Evolutionary conservation across 2,113 vertebrate genomes (phyloP), one percentile per base, ranked within the genome.

Genomic region (Syngnathoides biaculeatus): DNA sequence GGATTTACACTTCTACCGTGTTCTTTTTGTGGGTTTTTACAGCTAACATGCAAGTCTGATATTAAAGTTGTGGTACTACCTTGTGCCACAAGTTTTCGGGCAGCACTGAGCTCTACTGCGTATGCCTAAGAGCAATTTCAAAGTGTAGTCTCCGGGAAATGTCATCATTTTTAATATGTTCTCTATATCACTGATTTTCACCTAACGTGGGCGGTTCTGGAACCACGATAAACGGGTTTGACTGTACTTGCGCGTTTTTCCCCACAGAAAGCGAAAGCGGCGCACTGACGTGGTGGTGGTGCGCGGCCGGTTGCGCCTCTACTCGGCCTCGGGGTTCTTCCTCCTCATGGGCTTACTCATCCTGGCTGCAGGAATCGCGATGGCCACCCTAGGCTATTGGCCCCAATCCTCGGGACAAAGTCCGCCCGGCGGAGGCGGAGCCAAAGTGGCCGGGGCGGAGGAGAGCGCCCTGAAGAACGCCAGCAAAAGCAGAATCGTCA

Each of bases 331-430:
- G 0, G 97, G 97, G 2, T 98, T 98, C 67, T 98, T 99, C 70
- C 95, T 98, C 66, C 89, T 97, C 64, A 87, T 99, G 61, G 97
- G 97, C 76, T 86, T 99, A 0, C 86, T 98, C 52, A 93, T 99
- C 0, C 91, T 96, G 0, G 93, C 94, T 64, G 77, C 93, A 30
- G 97, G 97, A 47, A 95, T 99, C 17, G 93, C 94, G 15, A 99
- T 99, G 97, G 97, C 97, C 0, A 94, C 96, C 7, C 92, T 99
- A 64, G 97, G 97, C 22, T 99, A 99, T 75, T 99, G 97, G 97
- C 97, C 97, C 0, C 94, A 96, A 52, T 77, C 92, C 78, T 81
- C 72, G 83, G 86, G 75, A 84, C 90, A 53, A 55, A 20, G 19
- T 0, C 10, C n/a, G 2, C 40, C 63, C 2, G 64, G 24, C 0